Evolutionary conservation across 2,888 invertebrate genomes (phyloP), one percentile per base, ranked within the genome.

Genomic region (Dorcus hopei): DNA sequence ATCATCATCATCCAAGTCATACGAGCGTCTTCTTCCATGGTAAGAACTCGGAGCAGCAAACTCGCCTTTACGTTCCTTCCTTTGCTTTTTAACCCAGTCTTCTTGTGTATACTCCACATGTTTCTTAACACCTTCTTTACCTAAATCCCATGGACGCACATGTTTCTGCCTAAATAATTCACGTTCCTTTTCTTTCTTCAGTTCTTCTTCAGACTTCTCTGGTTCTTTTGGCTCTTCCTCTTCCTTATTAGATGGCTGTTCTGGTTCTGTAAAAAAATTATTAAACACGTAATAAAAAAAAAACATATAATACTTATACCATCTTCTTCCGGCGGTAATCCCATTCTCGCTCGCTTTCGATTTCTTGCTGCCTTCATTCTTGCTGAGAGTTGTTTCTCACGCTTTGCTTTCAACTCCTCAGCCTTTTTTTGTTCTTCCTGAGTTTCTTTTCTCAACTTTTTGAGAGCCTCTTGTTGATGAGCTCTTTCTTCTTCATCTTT

Each of bases 381-480:
- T 45, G 87, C 87, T 1, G 87, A 84, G 66, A 91, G 79, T 65
- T 90, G 81, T 68, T 83, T 85, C 23, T 90, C 87, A 2, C 90
- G 80, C 52, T 85, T 79, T 50, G 79, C 81, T 56, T 86, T 82
- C 23, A 84, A 68, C 51, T 85, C 83, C 64, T 87, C 84, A 0
- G 87, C 85, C 50, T 84, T 82, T 55, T 81, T 81, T 71, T 92
- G 92, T 55, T 87, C 85, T 11, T 80, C 78, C 58, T 87, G 76
- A 0, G 94, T 94, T 70, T 89, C 87, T 59, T 85, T 80, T 0
- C 95, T 83, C 33, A 88, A 77, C 63, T 87, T 86, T 51, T 85
- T 81, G 55, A 97, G 80, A 66, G 88, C 88, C 52, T 87, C 87
- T 81, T 95, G 91, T 77, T 97, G 95, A 68, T 87, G 85, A 1